Conservation (phyloP, 2,113 vertebrate species). For the Anoplopoma fimbria region DNA sequence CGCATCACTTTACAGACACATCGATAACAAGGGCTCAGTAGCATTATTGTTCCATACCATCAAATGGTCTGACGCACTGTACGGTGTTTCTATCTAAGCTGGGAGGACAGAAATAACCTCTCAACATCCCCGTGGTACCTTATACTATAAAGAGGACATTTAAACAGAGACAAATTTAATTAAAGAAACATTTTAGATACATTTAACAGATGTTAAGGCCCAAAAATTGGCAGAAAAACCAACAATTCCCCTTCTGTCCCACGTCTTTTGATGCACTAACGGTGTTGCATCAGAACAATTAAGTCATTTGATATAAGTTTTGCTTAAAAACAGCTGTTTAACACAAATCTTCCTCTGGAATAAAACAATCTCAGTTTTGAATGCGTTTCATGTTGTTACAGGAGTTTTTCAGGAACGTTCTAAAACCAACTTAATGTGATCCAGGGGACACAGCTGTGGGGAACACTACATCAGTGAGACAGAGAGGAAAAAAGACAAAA, state of each 20-base stretch:
- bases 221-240: neutral
- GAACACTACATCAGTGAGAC: neutral
- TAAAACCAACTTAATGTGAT: neutral
- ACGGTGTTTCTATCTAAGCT: neutral
- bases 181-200: neutral
- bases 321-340: neutral
- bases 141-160: neutral
- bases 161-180: neutral
- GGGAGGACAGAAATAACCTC: neutral
- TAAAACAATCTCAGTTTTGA: neutral
- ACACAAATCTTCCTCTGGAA: neutral
- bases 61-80: neutral
- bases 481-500: neutral
- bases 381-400: neutral
- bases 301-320: neutral
- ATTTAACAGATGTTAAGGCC: neutral
- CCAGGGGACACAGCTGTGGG: neutral
- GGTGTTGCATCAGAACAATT: neutral
- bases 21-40: neutral
- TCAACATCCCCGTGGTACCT: neutral
- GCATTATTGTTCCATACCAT: neutral
- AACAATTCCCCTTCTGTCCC: neutral
- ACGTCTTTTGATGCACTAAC: neutral
- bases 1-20: conserved; percentile 3
- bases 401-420: neutral